Evolutionary conservation across 2,888 invertebrate genomes (phyloP).

Genomic region (Himalopsyche tibetana): DNA sequence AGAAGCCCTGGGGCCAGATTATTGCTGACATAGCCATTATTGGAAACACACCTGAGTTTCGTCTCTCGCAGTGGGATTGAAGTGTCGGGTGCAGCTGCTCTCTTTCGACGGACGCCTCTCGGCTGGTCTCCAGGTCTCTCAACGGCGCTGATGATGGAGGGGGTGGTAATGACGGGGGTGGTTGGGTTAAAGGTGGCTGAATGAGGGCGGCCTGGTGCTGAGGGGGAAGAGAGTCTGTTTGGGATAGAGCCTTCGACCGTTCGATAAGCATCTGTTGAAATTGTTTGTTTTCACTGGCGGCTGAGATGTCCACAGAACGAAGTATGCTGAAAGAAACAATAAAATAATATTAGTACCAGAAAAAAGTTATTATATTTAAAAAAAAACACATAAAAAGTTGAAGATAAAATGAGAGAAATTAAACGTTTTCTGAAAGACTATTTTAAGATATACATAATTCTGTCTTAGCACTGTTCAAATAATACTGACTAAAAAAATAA

Average conservation of each 20-base stretch:
- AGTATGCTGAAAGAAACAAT: conserved; percentile 80
- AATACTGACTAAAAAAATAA: too few relatives aligned
- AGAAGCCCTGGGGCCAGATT: conserved; percentile 26
- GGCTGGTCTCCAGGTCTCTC: conserved; percentile 57
- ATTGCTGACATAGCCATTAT: conserved; percentile 25
- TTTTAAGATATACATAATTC: too few relatives aligned
- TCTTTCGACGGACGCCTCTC: conserved; percentile 67
- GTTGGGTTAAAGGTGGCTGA: conserved; percentile 61
- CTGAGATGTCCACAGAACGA: conserved; percentile 86
- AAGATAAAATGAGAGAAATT: too few relatives aligned
- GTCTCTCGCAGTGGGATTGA: conserved; percentile 65
- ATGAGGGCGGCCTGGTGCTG: conserved; percentile 66
- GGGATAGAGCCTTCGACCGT: conserved; percentile 81
- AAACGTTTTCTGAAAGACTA: too few relatives aligned
- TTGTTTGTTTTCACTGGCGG: conserved; percentile 78
- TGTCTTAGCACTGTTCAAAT: too few relatives aligned
- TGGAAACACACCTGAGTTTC: conserved; percentile 67
- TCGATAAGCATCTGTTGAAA: conserved; percentile 87
- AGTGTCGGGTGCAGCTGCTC: conserved; percentile 65
- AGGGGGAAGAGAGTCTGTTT: conserved; percentile 70
- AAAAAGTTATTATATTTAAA: too few relatives aligned
- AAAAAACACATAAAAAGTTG: too few relatives aligned
- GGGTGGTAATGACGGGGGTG: conserved; percentile 66
- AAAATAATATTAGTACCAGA: background rate
- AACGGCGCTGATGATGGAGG: conserved; percentile 66